phyloP scores from a whole-genome alignment of 1,140 invertebrate genomes.

The Holcopasites calliopsidis region DNA sequence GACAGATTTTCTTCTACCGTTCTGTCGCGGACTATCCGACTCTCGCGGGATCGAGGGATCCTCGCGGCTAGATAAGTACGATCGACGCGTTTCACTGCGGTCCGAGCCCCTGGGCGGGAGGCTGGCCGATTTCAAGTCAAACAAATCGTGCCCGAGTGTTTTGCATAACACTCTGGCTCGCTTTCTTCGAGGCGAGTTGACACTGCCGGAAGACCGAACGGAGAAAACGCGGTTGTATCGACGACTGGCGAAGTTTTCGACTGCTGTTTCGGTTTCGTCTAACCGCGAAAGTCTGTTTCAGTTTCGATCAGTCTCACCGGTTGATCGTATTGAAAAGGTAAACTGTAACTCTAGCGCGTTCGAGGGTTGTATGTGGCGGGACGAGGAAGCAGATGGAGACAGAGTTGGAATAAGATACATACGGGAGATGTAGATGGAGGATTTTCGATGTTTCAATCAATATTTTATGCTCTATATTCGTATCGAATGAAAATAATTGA shows the following conservation, averaged over 20 bases:
- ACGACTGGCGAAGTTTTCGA: neutral
- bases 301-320: neutral
- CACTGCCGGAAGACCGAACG: neutral
- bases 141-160: slow-evolving; percentile 12
- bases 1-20: slow-evolving; percentile 25
- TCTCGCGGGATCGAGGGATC: slow-evolving; percentile 9
- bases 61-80: slow-evolving; percentile 10
- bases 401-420: too few relatives aligned
- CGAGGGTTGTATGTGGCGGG: too few relatives aligned
- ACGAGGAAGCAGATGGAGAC: too few relatives aligned
- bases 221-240: neutral
- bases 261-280: neutral
- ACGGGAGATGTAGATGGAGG: too few relatives aligned
- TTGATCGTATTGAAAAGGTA: too few relatives aligned
- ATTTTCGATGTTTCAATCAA: too few relatives aligned
- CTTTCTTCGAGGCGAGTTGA: neutral
- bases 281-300: neutral
- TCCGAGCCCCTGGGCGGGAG: neutral
- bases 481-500: too few relatives aligned
- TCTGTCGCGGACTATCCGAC: slow-evolving; percentile 8
- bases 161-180: slow-evolving; percentile 7
- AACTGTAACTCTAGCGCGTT: too few relatives aligned
- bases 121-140: slow-evolving; percentile 17
- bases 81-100: slow-evolving; percentile 26
- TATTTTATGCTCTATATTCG: too few relatives aligned